Evolutionary conservation across 2,113 vertebrate genomes (phyloP), one percentile per base, ranked within the genome.

Genomic region (Heloderma charlesbogerti): DNA sequence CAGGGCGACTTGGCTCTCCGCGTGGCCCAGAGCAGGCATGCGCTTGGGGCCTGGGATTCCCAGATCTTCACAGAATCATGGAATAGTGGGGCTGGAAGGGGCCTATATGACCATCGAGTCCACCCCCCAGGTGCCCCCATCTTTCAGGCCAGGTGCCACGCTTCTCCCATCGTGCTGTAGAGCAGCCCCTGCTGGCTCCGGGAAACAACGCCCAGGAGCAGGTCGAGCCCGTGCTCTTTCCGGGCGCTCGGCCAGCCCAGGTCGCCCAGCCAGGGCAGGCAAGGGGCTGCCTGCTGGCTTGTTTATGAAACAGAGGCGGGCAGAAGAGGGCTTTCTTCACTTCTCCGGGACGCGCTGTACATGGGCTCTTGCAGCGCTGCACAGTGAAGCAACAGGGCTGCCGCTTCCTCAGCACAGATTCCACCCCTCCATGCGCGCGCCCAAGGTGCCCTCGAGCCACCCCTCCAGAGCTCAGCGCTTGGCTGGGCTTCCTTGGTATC

Each of bases 281-380:
- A 0, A 18, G 27, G 9, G 60, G 60, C 82, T 40, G 57, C 48
- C 16, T 43, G 15, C 54, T 6, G 7, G 37, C 74, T 43, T 22
- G 16, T 5, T 16, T 74, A 15, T n/a, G 1, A 71, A 4, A 1
- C 18, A 54, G 51, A 25, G 79, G 6, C 45, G 8, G 0, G 29
- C 45, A 57, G 6, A 3, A 80, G 15, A 1, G 80, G 18, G 6
- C 37, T 0, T 66, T 22, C 51, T 57, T 27, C 34, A 31, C 54
- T 1, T 37, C 2, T 3, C 71, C 34, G 4, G 45, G n/a, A 60
- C 67, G 6, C 13, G 10, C 13, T 31, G 25, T 43, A 66, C 77
- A n/a, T 37, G 27, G 74, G 90, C 29, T 88, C 88, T 95, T 95
- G 92, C 94, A 92, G 74, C 57, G 13, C 77, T 93, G 93, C 0